These are phyloP conservation scores for Hypotaenidia okinawae DNA, from an alignment of 2,797 vertebrate species.

Conservation along the genomic window DNA sequence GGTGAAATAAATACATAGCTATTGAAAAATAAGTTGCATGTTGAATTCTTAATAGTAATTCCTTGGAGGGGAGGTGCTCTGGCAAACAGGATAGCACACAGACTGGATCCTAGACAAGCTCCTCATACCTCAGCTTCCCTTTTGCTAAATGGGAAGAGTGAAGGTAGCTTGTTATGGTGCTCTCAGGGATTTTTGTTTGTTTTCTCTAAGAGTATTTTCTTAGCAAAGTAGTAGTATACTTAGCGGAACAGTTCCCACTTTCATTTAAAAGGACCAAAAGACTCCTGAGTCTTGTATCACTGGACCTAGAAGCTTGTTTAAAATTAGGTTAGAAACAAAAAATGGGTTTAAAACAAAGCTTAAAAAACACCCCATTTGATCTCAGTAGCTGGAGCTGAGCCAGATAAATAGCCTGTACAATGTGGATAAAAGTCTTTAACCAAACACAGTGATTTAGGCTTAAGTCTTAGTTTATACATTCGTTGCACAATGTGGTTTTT, in stretches of 20 bases:
- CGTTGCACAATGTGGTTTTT: background rate
- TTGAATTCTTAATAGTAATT: background rate
- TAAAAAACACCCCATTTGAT: background rate
- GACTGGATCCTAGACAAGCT: background rate
- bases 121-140: background rate
- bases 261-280: background rate
- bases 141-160: background rate
- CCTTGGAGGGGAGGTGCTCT: background rate
- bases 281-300: background rate
- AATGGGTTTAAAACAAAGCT: background rate
- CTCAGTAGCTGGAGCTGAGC: background rate
- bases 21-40: background rate
- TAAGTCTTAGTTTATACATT: background rate
- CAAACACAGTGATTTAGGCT: background rate
- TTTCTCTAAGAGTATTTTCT: background rate
- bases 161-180: background rate
- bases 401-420: background rate
- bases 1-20: background rate
- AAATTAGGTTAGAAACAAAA: background rate
- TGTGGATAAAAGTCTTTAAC: background rate
- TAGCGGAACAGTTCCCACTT: background rate
- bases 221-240: background rate
- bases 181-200: background rate
- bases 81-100: background rate
- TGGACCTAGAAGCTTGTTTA: background rate